Evolutionary conservation across 2,113 vertebrate species (phyloP), one percentile per base, ranked within the genome.

Genomic region (Excalfactoria chinensis): DNA sequence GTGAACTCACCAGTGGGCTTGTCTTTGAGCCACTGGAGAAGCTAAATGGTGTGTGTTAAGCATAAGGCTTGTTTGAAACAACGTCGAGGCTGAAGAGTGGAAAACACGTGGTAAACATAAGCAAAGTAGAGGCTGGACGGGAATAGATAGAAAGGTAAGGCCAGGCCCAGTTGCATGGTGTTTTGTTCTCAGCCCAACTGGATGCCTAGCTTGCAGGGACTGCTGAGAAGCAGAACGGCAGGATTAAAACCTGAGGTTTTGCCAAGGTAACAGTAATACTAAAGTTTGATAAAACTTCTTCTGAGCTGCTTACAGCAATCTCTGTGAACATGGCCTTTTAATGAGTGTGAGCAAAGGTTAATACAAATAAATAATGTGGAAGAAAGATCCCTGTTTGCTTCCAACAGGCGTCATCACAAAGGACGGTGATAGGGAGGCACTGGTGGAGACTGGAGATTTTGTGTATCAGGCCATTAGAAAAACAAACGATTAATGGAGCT

Each of bases 61-160:
- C 66, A 13, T 85, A 73, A 95, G 87, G 89, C 89, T 93, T 74
- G 68, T 91, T 84, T 95, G 96, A 94, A 88, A 93, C 89, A 95
- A 89, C 91, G 93, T 89, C 60, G 0, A 96, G 87, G 79, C 72
- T 89, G 91, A 96, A 93, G 95, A 96, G 87, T 86, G 89, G 89
- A 93, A 96, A 95, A 95, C 75, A 86, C 46, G 66, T 84, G 87
- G 79, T 93, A 96, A 96, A 96, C 72, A 87, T 94, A 94, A 96
- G 88, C 63, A 94, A 91, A 96, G 74, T 93, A 94, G 88, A 91
- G 55, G 58, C 87, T 91, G 91, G 79, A 88, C 13, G 13, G 53
- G 89, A 95, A 69, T 96, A 96, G 93, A 78, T 95, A 91, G 91
- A 93, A 96, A 96, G 95, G 96, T 95, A 96, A 96, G 94, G 85